Evolutionary conservation across 2,888 invertebrate species (phyloP), one percentile per base, ranked within the genome.

Genomic region (Oscheius sp.): DNA sequence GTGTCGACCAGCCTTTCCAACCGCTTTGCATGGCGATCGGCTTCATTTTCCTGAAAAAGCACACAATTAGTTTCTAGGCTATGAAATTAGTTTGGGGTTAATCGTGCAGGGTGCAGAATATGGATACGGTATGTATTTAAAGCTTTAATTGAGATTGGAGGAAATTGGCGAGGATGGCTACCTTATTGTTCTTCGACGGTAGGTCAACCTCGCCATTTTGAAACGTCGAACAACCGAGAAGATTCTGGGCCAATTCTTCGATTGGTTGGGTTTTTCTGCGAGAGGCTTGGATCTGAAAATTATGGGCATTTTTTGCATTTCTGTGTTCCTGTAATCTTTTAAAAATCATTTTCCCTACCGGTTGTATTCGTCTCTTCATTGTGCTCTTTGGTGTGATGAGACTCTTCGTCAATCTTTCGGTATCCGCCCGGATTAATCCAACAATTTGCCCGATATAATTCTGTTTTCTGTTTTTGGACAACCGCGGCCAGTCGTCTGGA

Each of bases 401-500:
- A 12, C 27, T 16, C 49, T 23, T 43, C 13, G 18, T 9, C 41
- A 63, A 18, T 46, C 66, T 43, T 2, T 25, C 52, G n/a, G 46
- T 5, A 29, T 66, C 66, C 13, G 45, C 29, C 56, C 64, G 52
- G 16, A 74, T 56, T 5, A 13, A 7, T 12, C 18, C 70, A 21
- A 69, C 59, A 16, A 74, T 23, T 16, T 23, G 41, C 7, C 46
- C 35, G 21, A 74, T 63, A 55, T 55, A 74, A n/a, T 27, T 27
- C 29, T 58, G 35, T 58, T 66, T 74, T 6, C 43, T 16, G 12
- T 61, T 55, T 49, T 79, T 76, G 12, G 63, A 21, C 63, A 78
- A 52, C 5, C 41, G 72, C 12, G 59, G 43, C 82, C 82, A 82
- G 41, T 72, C 73, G 0, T 29, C 35, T 16, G 73, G 56, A 2